These are phyloP conservation scores for Macroteleia sp. DNA, from an alignment of 2,888 invertebrate species.

Conservation along the genomic window DNA sequence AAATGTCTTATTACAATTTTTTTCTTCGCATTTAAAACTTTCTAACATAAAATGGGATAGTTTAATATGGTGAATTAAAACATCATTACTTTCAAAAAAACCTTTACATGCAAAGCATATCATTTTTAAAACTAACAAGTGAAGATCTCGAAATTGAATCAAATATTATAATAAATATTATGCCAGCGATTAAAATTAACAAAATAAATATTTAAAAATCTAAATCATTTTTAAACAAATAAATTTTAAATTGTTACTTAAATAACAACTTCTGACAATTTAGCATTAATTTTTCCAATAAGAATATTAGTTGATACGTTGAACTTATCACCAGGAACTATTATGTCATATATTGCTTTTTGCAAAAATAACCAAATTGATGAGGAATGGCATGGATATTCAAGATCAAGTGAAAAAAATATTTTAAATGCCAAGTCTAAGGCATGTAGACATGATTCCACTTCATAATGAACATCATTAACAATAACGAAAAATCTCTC, in stretches of 20 bases:
- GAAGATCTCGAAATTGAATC: too few species aligned
- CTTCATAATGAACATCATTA: conserved; percentile 12
- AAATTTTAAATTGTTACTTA: not conserved
- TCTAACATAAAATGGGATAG: conserved; percentile 1
- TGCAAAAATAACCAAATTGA: conserved; percentile 25
- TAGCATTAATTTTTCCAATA: conserved; percentile 7
- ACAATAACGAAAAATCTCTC: conserved; percentile 10
- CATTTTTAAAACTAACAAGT: not conserved
- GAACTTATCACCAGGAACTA: not conserved
- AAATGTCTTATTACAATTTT: conserved; percentile 10
- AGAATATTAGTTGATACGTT: conserved; percentile 15
- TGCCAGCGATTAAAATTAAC: not conserved
- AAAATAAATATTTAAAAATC: too few species aligned
- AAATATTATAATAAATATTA: too few species aligned
- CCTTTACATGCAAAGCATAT: conserved; percentile 6
- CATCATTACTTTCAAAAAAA: not conserved
- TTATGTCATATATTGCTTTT: not conserved
- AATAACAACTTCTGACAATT: not conserved
- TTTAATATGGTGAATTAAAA: conserved; percentile 8
- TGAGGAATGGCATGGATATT: conserved; percentile 5
- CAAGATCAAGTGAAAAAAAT: conserved; percentile 6
- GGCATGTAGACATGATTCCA: not conserved
- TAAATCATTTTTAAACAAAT: too few species aligned
- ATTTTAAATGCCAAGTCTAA: conserved; percentile 24
- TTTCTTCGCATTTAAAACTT: not conserved